phyloP scores from a whole-genome alignment of 2,113 vertebrate genomes.

The Pavo muticus region DNA sequence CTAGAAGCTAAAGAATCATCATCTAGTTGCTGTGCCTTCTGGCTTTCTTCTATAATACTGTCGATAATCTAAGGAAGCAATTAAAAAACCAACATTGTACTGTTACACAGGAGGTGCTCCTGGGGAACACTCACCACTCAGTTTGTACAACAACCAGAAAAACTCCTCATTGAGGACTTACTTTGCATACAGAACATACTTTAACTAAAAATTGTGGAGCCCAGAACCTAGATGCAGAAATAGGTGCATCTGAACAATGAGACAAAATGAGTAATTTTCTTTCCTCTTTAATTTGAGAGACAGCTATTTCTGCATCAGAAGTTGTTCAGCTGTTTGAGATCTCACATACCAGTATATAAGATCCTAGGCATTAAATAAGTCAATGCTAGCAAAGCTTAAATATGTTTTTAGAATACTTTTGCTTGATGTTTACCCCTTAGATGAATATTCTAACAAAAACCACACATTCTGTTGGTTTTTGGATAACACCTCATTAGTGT shows the following conservation, averaged over 20 bases:
- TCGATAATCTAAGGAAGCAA: slow-evolving; percentile 89
- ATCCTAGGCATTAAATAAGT: background rate
- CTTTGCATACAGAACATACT: background rate
- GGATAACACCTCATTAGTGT: background rate
- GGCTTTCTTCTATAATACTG: slow-evolving; percentile 96
- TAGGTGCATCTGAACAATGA: background rate
- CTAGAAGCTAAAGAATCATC: slow-evolving; percentile 78
- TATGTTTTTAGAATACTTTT: background rate
- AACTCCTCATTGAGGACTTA: background rate
- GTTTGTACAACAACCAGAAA: background rate
- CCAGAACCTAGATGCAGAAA: background rate
- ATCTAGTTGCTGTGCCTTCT: slow-evolving; percentile 83
- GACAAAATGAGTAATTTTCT: background rate
- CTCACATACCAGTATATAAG: background rate
- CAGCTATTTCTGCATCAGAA: background rate
- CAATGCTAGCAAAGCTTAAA: background rate
- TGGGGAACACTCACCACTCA: background rate
- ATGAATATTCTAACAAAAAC: background rate
- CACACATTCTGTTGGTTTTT: background rate
- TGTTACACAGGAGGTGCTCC: background rate
- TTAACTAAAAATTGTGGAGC: background rate
- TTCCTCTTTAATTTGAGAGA: background rate
- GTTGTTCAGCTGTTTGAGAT: background rate
- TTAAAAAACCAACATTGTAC: background rate
- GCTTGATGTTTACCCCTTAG: background rate